These are phyloP conservation scores for Cataglyphis hispanica DNA, from an alignment of 1,140 invertebrate species.

Conservation along the genomic window DNA sequence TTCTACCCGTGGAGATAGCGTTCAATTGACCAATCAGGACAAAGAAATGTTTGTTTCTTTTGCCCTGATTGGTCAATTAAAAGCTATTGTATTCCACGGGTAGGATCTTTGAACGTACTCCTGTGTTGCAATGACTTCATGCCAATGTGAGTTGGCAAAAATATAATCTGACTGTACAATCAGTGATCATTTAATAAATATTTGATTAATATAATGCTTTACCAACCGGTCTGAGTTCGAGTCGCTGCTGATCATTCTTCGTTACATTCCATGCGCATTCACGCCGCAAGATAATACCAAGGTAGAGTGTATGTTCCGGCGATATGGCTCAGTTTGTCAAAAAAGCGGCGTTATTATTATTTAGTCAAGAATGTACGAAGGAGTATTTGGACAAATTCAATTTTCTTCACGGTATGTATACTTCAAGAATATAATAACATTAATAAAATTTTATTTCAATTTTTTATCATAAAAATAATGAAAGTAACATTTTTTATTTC, in stretches of 20 bases:
- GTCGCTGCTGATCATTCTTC: background rate
- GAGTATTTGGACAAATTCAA: slow-evolving; percentile 92
- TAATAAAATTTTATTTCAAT: background rate
- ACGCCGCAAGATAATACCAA: background rate
- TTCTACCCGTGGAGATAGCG: too few species aligned
- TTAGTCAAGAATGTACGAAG: slow-evolving; percentile 90
- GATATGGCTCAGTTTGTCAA: slow-evolving; percentile 48
- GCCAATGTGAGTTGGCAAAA: background rate
- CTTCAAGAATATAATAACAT: background rate
- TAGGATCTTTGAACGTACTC: too few species aligned
- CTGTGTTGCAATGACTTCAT: background rate
- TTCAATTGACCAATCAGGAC: too few species aligned
- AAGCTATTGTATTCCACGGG: too few species aligned
- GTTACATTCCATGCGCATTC: background rate
- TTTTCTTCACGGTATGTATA: slow-evolving; percentile 90
- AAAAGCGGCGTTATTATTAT: slow-evolving; percentile 86
- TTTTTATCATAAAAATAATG: background rate
- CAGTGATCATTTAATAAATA: background rate
- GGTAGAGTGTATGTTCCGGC: background rate
- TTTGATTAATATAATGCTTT: too few species aligned
- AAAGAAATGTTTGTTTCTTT: too few species aligned
- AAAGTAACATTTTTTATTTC: background rate
- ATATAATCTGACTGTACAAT: background rate
- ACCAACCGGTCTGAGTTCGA: too few species aligned
- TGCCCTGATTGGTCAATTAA: too few species aligned